Percentiles rank a stretch among this genome's conserved stretches.
These are phyloP conservation scores for Xiphias gladius DNA, from an alignment of 2,113 vertebrate genomes.

Conservation along the genomic window DNA sequence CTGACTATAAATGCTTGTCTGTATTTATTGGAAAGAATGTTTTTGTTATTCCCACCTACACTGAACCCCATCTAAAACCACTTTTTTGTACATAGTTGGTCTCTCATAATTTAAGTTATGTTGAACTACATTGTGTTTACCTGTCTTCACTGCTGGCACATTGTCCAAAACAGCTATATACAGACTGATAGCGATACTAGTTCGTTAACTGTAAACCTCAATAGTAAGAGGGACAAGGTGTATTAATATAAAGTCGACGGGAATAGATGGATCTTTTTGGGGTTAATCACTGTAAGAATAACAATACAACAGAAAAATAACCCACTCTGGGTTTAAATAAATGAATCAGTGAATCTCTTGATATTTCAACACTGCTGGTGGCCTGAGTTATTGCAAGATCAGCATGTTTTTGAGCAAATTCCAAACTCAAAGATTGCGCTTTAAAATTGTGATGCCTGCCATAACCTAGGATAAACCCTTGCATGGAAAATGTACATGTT, in stretches of 20 bases:
- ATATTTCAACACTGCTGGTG: neutral
- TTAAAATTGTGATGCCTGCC: neutral
- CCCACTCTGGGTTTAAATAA: neutral
- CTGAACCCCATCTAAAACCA: neutral
- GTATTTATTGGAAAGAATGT: neutral
- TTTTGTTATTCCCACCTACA: neutral
- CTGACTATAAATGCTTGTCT: neutral
- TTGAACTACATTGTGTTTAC: neutral
- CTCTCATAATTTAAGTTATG: neutral
- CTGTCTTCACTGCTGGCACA: slow-evolving; percentile 3
- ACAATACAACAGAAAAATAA: neutral
- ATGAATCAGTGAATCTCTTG: neutral
- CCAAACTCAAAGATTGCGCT: neutral
- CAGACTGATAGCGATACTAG: neutral
- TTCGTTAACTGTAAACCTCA: neutral
- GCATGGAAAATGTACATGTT: neutral
- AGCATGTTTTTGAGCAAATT: slow-evolving; percentile 13
- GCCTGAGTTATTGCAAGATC: neutral
- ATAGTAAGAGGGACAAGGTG: neutral
- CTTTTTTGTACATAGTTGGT: neutral
- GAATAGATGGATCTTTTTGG: neutral
- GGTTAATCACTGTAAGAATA: neutral
- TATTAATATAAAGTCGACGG: neutral
- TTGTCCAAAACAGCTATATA: slow-evolving; percentile 1
- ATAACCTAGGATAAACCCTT: neutral